phyloP scores from a whole-genome alignment of 1,140 invertebrate genomes.

The Paraescarpia echinospica region DNA sequence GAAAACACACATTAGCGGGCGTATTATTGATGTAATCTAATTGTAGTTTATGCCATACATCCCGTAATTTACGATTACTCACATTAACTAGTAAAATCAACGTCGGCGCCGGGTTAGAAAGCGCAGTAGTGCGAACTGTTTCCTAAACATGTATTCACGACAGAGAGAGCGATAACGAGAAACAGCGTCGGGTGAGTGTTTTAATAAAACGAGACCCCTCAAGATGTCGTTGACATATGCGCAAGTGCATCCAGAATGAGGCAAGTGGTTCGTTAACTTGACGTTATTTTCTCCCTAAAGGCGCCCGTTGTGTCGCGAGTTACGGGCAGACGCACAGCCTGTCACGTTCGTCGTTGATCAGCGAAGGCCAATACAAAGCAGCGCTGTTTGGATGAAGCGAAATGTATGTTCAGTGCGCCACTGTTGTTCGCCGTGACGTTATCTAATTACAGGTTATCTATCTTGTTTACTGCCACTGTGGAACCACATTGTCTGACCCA shows the following conservation, averaged over 20 bases:
- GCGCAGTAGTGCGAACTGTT: neutral
- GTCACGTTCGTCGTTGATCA: neutral
- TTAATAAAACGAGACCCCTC: neutral
- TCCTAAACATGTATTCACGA: neutral
- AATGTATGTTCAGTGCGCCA: neutral
- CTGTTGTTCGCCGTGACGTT: neutral
- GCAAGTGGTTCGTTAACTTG: neutral
- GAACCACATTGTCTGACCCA: neutral
- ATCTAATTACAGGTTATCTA: neutral
- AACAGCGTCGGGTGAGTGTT: neutral
- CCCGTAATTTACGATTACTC: neutral
- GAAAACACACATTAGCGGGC: neutral
- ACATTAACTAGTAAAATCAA: too few species aligned
- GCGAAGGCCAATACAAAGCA: neutral
- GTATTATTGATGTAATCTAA: neutral
- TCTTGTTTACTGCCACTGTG: neutral
- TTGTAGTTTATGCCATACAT: neutral
- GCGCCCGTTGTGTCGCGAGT: neutral
- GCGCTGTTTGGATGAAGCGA: neutral
- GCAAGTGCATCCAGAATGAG: neutral
- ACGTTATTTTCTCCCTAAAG: neutral
- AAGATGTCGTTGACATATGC: neutral
- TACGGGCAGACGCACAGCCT: neutral
- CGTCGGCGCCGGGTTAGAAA: too few species aligned
- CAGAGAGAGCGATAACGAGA: neutral